Conservation (phyloP, 2,113 vertebrate genomes). For the Trinectes maculatus region DNA sequence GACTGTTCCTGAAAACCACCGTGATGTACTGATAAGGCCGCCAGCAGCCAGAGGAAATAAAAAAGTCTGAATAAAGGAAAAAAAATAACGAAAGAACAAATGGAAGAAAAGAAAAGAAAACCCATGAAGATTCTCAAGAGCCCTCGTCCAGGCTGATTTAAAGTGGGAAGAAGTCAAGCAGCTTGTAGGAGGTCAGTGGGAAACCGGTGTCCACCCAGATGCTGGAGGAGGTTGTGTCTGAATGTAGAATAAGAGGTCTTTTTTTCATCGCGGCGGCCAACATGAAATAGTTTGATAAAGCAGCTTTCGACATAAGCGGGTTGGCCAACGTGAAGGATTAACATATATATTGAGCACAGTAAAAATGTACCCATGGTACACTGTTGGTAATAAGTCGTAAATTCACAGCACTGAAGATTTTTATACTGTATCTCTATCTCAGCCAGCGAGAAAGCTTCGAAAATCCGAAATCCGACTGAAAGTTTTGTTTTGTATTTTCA, state of each 20-base stretch:
- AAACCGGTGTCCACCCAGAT: constrained; percentile 70
- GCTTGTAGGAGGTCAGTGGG: constrained; percentile 69
- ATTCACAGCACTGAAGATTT: constrained; percentile 87
- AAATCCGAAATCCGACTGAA: constrained; percentile 75
- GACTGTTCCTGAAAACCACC: constrained; percentile 99
- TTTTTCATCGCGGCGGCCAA: constrained; percentile 74
- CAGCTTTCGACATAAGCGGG: constrained; percentile 55
- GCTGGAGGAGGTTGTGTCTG: constrained; percentile 85
- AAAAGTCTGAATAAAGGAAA: constrained; percentile 33
- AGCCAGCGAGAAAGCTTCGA: constrained; percentile 94
- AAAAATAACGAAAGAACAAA: constrained; percentile 17
- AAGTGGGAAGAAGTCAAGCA: constrained; percentile 65
- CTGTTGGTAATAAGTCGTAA: constrained; percentile 77
- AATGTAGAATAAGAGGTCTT: constrained; percentile 82
- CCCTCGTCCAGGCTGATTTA: constrained; percentile 66
- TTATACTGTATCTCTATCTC: constrained; percentile 90
- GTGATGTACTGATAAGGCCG: constrained; percentile 94
- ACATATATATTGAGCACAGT: constrained; percentile 91
- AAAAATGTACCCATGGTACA: constrained; percentile 83
- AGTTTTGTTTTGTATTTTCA: constrained; percentile 79
- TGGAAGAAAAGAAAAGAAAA: constrained; percentile 59
- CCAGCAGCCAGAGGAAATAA: constrained; percentile 70
- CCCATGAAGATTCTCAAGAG: constrained; percentile 73
- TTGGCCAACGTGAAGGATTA: constrained; percentile 78
- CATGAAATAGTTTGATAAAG: constrained; percentile 72